Conservation (phyloP, 2,888 invertebrate species). For the Chymomyza amoena region DNA sequence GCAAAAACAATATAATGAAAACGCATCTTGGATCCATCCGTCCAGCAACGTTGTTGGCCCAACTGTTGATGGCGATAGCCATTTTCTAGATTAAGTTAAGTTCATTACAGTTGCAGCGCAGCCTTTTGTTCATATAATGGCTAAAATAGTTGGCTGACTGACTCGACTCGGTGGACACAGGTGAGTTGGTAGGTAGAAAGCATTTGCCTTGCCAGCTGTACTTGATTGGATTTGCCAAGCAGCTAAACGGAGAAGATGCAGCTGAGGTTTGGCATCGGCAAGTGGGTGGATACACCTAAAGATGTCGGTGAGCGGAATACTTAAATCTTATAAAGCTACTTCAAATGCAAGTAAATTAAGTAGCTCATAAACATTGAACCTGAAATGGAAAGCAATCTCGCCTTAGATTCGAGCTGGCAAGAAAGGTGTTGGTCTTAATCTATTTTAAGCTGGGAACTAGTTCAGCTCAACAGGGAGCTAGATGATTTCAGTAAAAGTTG, state of each 20-base stretch:
- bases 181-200: slow-evolving; percentile 9
- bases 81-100: slow-evolving; percentile 39
- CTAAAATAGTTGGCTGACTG: background rate
- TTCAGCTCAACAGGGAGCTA: too few relatives aligned
- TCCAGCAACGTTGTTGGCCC: slow-evolving; percentile 16
- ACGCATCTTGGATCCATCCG: background rate
- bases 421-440: too few relatives aligned
- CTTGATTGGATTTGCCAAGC: slow-evolving; percentile 42
- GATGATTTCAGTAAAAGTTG: too few relatives aligned
- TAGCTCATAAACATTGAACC: background rate
- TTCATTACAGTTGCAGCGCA: slow-evolving; percentile 28
- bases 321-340: background rate
- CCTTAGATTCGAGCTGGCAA: background rate
- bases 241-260: slow-evolving; percentile 8
- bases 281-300: background rate
- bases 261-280: background rate
- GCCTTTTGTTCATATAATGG: too few relatives aligned
- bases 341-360: background rate
- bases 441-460: too few relatives aligned
- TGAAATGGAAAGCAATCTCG: background rate
- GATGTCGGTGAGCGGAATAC: too few relatives aligned
- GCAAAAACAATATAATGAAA: slow-evolving; percentile 26
- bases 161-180: slow-evolving; percentile 14
- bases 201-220: slow-evolving; percentile 40
- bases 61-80: slow-evolving; percentile 8